Evolutionary conservation across 2,113 vertebrate species (phyloP), one percentile per base, ranked within the genome.

Genomic region (Myocastor coypus): DNA sequence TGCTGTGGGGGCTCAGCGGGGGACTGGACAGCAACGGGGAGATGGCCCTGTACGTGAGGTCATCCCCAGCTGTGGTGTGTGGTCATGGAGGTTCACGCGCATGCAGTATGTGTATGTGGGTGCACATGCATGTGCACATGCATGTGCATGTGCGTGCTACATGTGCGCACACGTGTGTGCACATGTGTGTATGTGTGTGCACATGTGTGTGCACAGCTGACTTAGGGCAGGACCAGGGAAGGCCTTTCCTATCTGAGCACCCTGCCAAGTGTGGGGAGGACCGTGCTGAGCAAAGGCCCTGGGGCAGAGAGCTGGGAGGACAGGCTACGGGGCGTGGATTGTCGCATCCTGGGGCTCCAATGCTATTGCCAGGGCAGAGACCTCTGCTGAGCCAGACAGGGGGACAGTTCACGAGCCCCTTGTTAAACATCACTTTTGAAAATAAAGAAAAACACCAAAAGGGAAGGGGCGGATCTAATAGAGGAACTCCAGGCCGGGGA

Each of bases 401-500:
- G 26, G 75, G 61, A 26, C 42, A 24, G 37, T 14, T 16, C 26
- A 9, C 10, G 40, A 52, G 37, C 26, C 32, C 52, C 46, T 77
- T 50, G 10, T 28, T 37, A 57, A 61, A 20, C 42, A 17, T 42
- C 28, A 42, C 37, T 63, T 73, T 32, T 14, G 71, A 59, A 75
- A 83, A 50, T 10, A 16, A 19, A 69, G n/a, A n/a, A n/a, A n/a
- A 2, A 1, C 9, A 46, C 24, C 2, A 0, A 8, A 24, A 59
- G 6, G n/a, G 17, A 55, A 8, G 12, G 17, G 61, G 5, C 0
- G 5, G 10, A 40, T 28, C 83, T 78, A 61, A 11, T 14, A 88
- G 92, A 89, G 90, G 86, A 96, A 71, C 26, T 95, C 59, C 50
- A 93, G 89, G 63, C 87, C 55, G 10, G 55, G 55, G 50, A 10